Evolutionary conservation across 2,888 invertebrate species (phyloP), one percentile per base, ranked within the genome.

Genomic region (Stenurella melanura): DNA sequence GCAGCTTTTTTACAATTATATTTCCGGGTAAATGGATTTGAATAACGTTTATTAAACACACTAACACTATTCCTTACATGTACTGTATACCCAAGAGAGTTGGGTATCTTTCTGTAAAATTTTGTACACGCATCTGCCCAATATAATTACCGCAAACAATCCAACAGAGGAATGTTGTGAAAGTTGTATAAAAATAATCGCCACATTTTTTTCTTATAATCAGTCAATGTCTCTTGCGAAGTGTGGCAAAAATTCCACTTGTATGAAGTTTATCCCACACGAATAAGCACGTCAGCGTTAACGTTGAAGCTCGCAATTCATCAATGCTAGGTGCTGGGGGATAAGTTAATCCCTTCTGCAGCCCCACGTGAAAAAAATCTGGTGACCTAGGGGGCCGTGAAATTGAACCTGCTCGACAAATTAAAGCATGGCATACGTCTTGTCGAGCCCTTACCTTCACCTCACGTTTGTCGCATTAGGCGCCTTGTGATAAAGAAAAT

Each of bases 251-350:
- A 12, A 15, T 42, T 42, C 42, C 11, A 42, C 42, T 42, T 42
- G 42, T 15, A 42, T 42, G 42, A 42, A 42, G 42, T 42, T 42
- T 42, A 42, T 42, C 42, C 42, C 42, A 42, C 42, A 42, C 42
- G 42, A 42, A 42, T 42, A 42, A 42, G 42, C 42, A 42, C 42
- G 42, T 42, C 42, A 42, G 42, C 42, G 42, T 42, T 42, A 42
- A 42, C 42, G 42, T 42, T 15, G 42, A 15, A 15, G 42, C 42
- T 42, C 12, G 42, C 42, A 42, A 42, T 42, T 42, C 42, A 42
- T 42, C 42, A 42, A 42, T 42, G 42, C 42, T 42, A 42, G 42
- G 42, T 42, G 42, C 42, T 42, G 15, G 42, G 42, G 42, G 42
- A 42, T 42, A 42, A 42, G 42, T 42, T 42, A 42, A 42, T 42